Conservation (phyloP, 2,888 invertebrate genomes). For the Hanleya hanleyi region DNA sequence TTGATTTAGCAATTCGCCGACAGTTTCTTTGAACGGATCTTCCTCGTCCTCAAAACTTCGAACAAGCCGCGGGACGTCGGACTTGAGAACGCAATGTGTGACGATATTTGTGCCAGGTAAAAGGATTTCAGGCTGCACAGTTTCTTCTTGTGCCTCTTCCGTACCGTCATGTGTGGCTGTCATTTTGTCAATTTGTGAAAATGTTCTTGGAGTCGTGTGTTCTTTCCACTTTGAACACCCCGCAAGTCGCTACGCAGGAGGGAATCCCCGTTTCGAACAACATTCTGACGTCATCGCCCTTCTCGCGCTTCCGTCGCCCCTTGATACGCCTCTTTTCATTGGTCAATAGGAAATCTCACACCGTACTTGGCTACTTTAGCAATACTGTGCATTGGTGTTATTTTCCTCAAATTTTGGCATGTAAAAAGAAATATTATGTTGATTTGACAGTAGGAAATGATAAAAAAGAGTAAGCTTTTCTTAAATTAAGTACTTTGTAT, state of each 20-base stretch:
- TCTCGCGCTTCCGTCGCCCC: too few species aligned
- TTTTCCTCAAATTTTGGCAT: too few species aligned
- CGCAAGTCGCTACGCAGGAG: not conserved
- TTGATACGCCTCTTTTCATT: not conserved
- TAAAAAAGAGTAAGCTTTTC: too few species aligned
- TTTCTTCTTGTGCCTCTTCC: constrained; percentile 27
- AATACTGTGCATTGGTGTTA: too few species aligned
- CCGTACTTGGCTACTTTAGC: too few species aligned
- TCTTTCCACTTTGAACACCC: constrained; percentile 36
- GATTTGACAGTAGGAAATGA: too few species aligned
- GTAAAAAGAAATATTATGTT: too few species aligned
- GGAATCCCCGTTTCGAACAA: constrained; percentile 50
- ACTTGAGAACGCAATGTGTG: constrained; percentile 60
- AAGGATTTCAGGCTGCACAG: constrained; percentile 34
- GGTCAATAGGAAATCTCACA: too few species aligned
- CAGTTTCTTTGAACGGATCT: constrained; percentile 60
- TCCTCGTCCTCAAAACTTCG: constrained; percentile 67
- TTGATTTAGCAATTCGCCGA: constrained; percentile 53
- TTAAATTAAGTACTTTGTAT: too few species aligned
- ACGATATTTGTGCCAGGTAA: constrained; percentile 58
- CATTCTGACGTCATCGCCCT: constrained; percentile 44
- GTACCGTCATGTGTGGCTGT: constrained; percentile 34
- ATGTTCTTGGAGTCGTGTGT: not conserved
- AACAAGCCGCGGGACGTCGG: constrained; percentile 52
- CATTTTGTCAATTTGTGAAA: constrained; percentile 49